Evolutionary conservation across 2,888 invertebrate species (phyloP), one percentile per base, ranked within the genome.

Genomic region (Ochropleura plecta): DNA sequence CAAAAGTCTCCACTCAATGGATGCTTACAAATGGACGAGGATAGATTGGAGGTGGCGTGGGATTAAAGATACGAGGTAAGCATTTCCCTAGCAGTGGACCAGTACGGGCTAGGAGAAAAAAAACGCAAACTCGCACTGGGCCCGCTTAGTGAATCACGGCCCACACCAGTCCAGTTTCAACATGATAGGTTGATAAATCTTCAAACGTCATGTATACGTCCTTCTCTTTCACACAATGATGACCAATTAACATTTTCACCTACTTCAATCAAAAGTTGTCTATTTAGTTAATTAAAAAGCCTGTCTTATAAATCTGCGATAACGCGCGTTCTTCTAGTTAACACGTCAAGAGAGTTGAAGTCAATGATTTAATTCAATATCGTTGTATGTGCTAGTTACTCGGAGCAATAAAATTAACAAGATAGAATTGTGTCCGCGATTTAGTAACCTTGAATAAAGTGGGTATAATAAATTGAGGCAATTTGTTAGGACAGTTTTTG

Each of bases 301-400:
- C 49, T 30, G 49, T 48, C 20, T 60, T 62, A n/a, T 40, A 78
- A 70, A 80, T 80, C 72, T 72, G 44, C n/a, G n/a, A 72, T 76
- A 68, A 81, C 71, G 60, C 64, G 67, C 12, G n/a, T 10, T 48
- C 57, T n/a, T 69, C 46, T 55, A 51, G 20, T 60, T 57, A 48
- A 57, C 70, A 53, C 70, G 44, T 69, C 42, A 40, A 16, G 7
- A 46, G 42, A 62, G 40, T 60, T 59, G n/a, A 42, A 60, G 51
- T 53, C 77, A 55, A 78, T 68, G 14, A 69, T 57, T 71, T 81
- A 76, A 76, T 65, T 68, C 42, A 72, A 68, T 65, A 72, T 64
- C 48, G 51, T 44, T 60, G 42, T n/a, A 51, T 79, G 40, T 53
- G 71, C 53, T 12, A 12, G 55, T 48, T 69, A n/a, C 40, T 48